These are phyloP conservation scores for Hippoglossus hippoglossus DNA, from an alignment of 2,797 vertebrate species.

Conservation along the genomic window DNA sequence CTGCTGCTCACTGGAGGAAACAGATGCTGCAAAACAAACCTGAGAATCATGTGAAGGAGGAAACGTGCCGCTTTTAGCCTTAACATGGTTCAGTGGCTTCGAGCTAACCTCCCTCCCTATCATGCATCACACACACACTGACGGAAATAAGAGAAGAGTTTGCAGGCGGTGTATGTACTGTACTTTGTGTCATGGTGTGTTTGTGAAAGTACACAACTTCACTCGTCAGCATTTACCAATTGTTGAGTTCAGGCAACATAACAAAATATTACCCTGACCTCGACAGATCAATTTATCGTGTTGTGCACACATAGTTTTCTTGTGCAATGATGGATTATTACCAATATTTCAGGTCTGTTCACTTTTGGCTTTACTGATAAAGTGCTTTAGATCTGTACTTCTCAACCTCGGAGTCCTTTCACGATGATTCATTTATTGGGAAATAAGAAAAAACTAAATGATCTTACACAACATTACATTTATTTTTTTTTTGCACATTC, in stretches of 20 bases:
- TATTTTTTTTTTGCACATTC: no score
- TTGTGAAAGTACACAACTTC: not conserved
- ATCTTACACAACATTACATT: no score
- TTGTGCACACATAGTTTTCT: not conserved
- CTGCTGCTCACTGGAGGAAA: slow-evolving; percentile 72
- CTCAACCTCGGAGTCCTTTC: not conserved
- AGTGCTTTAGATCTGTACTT: slow-evolving; percentile 2
- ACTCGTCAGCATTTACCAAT: not conserved
- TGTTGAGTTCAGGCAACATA: not conserved
- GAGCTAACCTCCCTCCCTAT: slow-evolving; percentile 36
- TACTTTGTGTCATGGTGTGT: not conserved
- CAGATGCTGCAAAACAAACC: slow-evolving; percentile 77
- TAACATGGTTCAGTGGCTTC: slow-evolving; percentile 25
- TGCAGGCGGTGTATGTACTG: not conserved
- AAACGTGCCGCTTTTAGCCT: slow-evolving; percentile 59
- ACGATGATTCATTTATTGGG: not conserved
- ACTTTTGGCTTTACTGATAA: slow-evolving; percentile 18
- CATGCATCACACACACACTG: slow-evolving; percentile 3
- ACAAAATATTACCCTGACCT: no score
- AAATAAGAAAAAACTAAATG: not conserved
- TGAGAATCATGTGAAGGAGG: slow-evolving; percentile 53
- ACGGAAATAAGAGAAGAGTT: not conserved
- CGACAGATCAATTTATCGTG: not conserved
- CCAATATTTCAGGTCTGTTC: not conserved
- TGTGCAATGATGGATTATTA: not conserved